Evolutionary conservation across 2,113 vertebrate species (phyloP), one percentile per base, ranked within the genome.

Genomic region (Ptilonorhynchus violaceus): DNA sequence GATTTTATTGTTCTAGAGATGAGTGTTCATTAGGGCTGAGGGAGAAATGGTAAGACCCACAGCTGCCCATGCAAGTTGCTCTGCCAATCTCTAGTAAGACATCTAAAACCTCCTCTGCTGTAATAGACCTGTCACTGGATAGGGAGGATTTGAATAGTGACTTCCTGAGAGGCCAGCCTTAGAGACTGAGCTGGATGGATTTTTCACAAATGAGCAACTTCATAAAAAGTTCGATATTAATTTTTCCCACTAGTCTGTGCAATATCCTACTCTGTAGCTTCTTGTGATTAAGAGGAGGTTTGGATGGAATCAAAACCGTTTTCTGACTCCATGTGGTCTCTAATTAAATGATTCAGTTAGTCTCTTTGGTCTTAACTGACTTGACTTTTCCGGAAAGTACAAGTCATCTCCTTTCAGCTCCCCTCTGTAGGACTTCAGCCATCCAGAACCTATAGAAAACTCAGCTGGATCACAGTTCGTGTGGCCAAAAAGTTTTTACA

Each of bases 91-190:
- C 87, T 66, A 59, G 79, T 91, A 92, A 93, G 89, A 77, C 47
- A 87, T 89, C 91, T 69, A 79, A 85, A 73, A 82, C 80, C 50
- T 80, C 53, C 56, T 83, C 67, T 88, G 62, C 86, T 73, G 41
- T 59, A 68, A 63, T 23, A 67, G 53, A 86, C 4, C 76, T 58
- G 70, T 72, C 88, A 50, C 53, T 88, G 91, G 86, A 69, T 52
- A 52, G 88, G 85, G 79, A 90, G 33, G 35, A 86, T 88, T 81
- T 92, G 76, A 94, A 82, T 15, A 82, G 87, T 21, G 12, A 35
- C 85, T 85, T 92, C 70, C 93, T 96, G 92, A 88, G 89, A 85
- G 75, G 49, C 42, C 81, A 77, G 89, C 46, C 69, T 80, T 21
- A 46, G 67, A 85, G 49, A 91, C 47, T 60, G 80, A 59, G 59